phyloP scores from a whole-genome alignment of 1,140 invertebrate genomes.

The Drosophila ambigua region DNA sequence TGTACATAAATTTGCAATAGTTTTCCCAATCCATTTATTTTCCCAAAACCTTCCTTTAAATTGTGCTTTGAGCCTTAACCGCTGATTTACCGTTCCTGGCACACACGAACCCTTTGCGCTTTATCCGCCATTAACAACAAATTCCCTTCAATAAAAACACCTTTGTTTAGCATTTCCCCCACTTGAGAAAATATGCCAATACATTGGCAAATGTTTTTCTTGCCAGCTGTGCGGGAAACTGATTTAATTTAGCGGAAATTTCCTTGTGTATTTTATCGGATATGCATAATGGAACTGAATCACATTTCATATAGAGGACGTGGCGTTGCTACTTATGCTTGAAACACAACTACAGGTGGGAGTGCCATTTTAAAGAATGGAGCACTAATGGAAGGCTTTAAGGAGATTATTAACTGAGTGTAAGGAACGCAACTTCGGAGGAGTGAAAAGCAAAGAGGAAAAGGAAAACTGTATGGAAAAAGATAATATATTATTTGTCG shows the following conservation, averaged over 20 bases:
- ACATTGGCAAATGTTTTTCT: slow-evolving; percentile 43
- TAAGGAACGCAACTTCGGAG: too few relatives aligned
- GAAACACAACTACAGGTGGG: not conserved
- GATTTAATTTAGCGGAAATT: slow-evolving; percentile 47
- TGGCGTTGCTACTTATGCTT: not conserved
- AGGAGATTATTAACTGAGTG: too few relatives aligned
- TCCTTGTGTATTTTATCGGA: slow-evolving; percentile 39
- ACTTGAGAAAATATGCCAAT: slow-evolving; percentile 31
- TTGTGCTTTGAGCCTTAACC: not conserved
- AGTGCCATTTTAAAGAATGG: too few relatives aligned
- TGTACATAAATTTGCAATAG: too few relatives aligned
- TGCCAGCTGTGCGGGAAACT: slow-evolving; percentile 31
- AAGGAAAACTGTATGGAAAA: too few relatives aligned
- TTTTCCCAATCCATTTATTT: not conserved
- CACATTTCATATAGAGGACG: slow-evolving; percentile 7
- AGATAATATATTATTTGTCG: too few relatives aligned
- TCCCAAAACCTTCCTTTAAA: not conserved
- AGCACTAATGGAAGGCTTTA: too few relatives aligned
- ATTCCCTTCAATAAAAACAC: slow-evolving; percentile 41
- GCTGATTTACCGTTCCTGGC: not conserved
- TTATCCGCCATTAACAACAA: slow-evolving; percentile 27
- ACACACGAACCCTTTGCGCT: slow-evolving; percentile 11
- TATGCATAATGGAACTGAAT: slow-evolving; percentile 46
- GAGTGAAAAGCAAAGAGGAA: too few relatives aligned
- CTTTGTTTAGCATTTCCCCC: slow-evolving; percentile 35